Conservation (phyloP, 2,888 invertebrate species). For the Napeogenes inachia region DNA sequence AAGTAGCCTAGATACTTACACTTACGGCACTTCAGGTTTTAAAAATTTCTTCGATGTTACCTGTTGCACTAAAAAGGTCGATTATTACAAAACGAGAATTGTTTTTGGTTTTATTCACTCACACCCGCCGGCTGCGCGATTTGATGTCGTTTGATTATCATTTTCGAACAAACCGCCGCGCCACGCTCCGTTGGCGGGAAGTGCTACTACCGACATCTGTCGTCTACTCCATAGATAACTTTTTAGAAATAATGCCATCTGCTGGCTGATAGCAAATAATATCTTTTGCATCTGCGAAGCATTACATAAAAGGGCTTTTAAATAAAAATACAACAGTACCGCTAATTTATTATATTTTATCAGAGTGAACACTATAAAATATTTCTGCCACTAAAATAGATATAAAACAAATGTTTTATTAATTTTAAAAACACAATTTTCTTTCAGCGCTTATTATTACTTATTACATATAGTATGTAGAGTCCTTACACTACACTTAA, state of each 20-base stretch:
- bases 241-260: slow-evolving; percentile 43
- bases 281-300: background rate
- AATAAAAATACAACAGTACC: slow-evolving; percentile 6
- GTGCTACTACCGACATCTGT: slow-evolving; percentile 44
- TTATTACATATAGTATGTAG: background rate
- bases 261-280: slow-evolving; percentile 38
- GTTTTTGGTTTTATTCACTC: slow-evolving; percentile 24
- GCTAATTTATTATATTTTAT: slow-evolving; percentile 17
- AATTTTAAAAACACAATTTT: slow-evolving; percentile 1
- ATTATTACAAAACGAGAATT: slow-evolving; percentile 9
- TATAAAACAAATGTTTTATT: slow-evolving; percentile 2
- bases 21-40: background rate
- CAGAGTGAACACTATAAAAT: slow-evolving; percentile 20
- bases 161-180: slow-evolving; percentile 64
- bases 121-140: slow-evolving; percentile 58
- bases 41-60: slow-evolving; percentile 10
- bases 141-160: slow-evolving; percentile 65
- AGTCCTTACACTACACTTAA: slow-evolving; percentile 10
- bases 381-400: slow-evolving; percentile 6
- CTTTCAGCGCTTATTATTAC: background rate
- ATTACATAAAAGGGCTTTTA: background rate
- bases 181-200: slow-evolving; percentile 32
- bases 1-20: background rate
- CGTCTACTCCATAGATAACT: slow-evolving; percentile 20
- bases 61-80: slow-evolving; percentile 15